Evolutionary conservation across 2,888 invertebrate species (phyloP).

Genomic region (Dryococelus australis): DNA sequence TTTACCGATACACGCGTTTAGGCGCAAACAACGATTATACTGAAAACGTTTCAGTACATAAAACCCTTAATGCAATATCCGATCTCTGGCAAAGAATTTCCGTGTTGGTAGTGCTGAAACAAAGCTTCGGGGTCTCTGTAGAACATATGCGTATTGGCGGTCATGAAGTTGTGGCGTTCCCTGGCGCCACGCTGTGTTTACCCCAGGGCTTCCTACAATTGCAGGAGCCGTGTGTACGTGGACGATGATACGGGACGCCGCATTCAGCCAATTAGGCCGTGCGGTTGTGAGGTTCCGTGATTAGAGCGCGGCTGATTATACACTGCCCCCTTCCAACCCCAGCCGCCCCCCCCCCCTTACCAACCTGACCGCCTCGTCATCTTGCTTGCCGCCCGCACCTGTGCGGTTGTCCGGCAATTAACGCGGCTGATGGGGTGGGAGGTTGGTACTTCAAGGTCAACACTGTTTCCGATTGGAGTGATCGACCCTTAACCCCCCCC

Average conservation of each 20-base stretch:
- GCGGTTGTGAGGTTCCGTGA: background rate
- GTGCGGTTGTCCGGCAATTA: background rate
- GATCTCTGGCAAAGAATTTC: no score
- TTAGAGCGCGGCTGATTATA: constrained; percentile 3
- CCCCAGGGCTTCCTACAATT: background rate
- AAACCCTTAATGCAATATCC: no score
- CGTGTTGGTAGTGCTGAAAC: no score
- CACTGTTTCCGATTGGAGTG: background rate
- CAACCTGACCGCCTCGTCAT: background rate
- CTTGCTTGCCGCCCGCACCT: background rate
- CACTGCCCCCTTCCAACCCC: background rate
- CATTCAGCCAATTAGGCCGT: background rate
- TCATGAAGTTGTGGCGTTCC: no score
- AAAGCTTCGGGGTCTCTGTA: no score
- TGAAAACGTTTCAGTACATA: no score
- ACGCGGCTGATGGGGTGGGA: background rate
- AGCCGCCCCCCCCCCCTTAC: background rate
- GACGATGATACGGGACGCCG: background rate
- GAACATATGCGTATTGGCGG: no score
- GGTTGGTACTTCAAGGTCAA: background rate
- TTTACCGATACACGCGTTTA: no score
- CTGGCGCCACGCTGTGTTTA: background rate
- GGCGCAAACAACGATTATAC: no score
- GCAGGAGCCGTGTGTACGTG: background rate
- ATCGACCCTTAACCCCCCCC: background rate